Conservation (phyloP, 2,797 vertebrate species). For the Pipistrellus kuhlii region DNA sequence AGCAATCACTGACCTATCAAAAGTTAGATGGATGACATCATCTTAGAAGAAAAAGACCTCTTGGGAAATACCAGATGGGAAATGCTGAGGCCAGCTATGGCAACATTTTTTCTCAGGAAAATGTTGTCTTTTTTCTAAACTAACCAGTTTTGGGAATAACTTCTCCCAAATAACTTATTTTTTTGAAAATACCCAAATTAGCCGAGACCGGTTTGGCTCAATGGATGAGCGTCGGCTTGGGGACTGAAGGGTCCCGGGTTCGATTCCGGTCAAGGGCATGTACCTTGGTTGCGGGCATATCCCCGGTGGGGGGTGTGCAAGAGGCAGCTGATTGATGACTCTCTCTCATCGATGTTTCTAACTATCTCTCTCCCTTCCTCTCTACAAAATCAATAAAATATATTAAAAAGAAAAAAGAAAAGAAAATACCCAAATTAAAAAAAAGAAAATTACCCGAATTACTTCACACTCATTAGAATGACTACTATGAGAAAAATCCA, state of each 20-base stretch:
- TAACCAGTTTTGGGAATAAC: neutral
- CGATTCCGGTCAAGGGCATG: too few species aligned
- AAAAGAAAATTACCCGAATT: neutral
- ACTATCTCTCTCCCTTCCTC: too few species aligned
- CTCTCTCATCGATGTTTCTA: too few species aligned
- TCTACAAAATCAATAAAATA: too few species aligned
- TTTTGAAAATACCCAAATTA: neutral
- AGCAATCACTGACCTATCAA: neutral
- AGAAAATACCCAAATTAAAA: neutral
- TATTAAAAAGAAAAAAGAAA: too few species aligned
- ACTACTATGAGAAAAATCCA: neutral
- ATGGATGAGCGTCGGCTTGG: too few species aligned
- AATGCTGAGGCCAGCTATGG: neutral
- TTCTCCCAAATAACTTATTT: neutral
- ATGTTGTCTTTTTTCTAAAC: neutral
- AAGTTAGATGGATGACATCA: neutral
- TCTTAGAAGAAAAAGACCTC: constrained; percentile 21
- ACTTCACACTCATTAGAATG: neutral
- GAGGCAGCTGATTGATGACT: too few species aligned
- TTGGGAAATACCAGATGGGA: neutral
- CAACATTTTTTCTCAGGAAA: constrained; percentile 10
- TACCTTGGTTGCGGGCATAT: too few species aligned
- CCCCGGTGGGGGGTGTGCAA: too few species aligned
- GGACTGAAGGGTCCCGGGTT: too few species aligned
- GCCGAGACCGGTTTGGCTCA: too few species aligned